Conservation (phyloP, 2,113 vertebrate species). For the Zosterops borbonicus region DNA sequence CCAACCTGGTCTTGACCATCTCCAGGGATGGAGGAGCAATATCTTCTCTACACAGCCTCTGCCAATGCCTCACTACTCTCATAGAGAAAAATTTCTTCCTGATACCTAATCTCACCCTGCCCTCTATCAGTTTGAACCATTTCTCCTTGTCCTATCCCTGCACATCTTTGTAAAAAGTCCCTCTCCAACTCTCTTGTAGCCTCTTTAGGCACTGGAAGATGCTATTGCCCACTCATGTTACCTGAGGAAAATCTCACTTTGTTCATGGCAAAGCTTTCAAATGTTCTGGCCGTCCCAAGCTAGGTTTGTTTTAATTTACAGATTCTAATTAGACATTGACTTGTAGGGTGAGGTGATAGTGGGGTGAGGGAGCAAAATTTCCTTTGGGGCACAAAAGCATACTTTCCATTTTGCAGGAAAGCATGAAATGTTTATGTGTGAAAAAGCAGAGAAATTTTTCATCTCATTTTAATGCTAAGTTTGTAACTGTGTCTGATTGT, state of each 20-base stretch:
- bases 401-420: neutral
- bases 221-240: neutral
- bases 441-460: neutral
- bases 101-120: neutral
- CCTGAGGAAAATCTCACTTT: neutral
- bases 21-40: neutral
- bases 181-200: neutral
- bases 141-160: neutral
- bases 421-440: neutral
- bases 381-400: neutral
- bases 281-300: neutral
- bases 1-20: neutral
- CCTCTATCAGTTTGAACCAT: neutral
- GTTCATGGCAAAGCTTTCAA: neutral
- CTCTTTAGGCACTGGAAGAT: neutral
- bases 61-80: neutral
- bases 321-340: neutral
- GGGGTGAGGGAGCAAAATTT: neutral
- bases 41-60: neutral
- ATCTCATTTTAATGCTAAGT: neutral
- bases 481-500: neutral
- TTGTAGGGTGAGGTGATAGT: neutral
- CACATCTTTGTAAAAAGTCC: neutral
- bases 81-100: neutral
- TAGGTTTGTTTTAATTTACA: slow-evolving; percentile 5